Conservation (phyloP, 1,140 invertebrate genomes). For the Sipha flava region DNA sequence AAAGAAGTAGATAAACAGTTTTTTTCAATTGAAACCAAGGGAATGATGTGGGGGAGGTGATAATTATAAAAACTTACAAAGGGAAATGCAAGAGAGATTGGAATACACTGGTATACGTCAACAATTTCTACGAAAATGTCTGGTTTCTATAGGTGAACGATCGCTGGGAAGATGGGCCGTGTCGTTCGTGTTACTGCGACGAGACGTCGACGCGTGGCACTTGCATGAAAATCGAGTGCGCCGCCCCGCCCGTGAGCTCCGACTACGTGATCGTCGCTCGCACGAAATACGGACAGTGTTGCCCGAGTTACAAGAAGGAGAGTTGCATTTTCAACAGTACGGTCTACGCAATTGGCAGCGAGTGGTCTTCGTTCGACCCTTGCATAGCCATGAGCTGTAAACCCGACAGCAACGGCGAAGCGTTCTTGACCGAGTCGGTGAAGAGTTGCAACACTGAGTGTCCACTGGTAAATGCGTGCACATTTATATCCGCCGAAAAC, state of each 20-base stretch:
- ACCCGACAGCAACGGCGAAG: conserved; percentile 44
- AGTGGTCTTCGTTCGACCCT: conserved; percentile 48
- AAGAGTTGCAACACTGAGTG: conserved; percentile 44
- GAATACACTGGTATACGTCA: too few species aligned
- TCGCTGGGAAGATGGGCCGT: conserved; percentile 60
- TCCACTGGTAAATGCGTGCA: not conserved
- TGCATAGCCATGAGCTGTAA: conserved; percentile 50
- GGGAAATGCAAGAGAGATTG: too few species aligned
- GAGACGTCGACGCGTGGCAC: conserved; percentile 26
- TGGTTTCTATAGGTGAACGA: conserved; percentile 47
- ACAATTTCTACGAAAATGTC: too few species aligned
- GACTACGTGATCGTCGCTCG: conserved; percentile 51
- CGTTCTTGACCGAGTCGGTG: conserved; percentile 42
- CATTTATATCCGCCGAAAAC: too few species aligned
- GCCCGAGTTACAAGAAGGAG: conserved; percentile 49
- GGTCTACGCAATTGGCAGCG: conserved; percentile 51
- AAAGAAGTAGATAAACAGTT: too few species aligned
- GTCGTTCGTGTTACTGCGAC: conserved; percentile 53
- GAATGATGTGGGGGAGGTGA: too few species aligned
- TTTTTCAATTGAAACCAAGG: too few species aligned
- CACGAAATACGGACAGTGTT: conserved; percentile 51
- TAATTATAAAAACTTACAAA: too few species aligned
- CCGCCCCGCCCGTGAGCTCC: conserved; percentile 45
- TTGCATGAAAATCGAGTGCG: conserved; percentile 36
- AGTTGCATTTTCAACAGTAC: conserved; percentile 53